These are phyloP conservation scores for Acrobasis repandana DNA, from an alignment of 2,888 invertebrate genomes.

Conservation along the genomic window DNA sequence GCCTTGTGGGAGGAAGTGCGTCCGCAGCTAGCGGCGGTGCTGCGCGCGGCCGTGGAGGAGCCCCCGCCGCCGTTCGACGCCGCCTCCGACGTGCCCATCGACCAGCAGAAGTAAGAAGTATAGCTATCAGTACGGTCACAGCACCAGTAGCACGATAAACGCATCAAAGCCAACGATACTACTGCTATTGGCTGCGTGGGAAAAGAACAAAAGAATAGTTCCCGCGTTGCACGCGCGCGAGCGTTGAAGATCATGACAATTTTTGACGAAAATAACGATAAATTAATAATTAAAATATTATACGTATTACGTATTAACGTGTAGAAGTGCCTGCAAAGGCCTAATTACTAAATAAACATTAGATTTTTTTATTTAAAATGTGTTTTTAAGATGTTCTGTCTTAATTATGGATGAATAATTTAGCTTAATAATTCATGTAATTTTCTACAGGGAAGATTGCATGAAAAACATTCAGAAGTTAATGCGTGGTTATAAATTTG, in stretches of 20 bases:
- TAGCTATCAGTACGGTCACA: neutral
- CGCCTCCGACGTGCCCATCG: slow-evolving; percentile 90
- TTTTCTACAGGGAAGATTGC: slow-evolving; percentile 87
- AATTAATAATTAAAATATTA: too few relatives aligned
- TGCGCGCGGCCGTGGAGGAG: slow-evolving; percentile 79
- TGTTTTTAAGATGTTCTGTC: neutral
- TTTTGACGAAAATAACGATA: too few relatives aligned
- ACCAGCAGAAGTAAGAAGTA: slow-evolving; percentile 91
- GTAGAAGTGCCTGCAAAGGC: too few relatives aligned
- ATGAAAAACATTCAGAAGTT: slow-evolving; percentile 93
- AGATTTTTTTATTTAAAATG: neutral
- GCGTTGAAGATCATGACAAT: too few relatives aligned
- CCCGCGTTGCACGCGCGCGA: too few relatives aligned
- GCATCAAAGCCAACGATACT: too few relatives aligned
- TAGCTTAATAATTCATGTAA: slow-evolving; percentile 33
- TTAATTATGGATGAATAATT: neutral
- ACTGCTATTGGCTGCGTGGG: too few relatives aligned
- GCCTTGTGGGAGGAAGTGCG: slow-evolving; percentile 86
- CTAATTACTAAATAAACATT: slow-evolving; percentile 6
- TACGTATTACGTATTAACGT: too few relatives aligned
- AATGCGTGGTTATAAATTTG: slow-evolving; percentile 87
- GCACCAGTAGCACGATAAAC: too few relatives aligned
- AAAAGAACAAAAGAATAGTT: neutral
- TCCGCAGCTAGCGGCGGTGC: slow-evolving; percentile 83
- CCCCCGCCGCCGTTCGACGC: slow-evolving; percentile 93